A percentile compares a stretch with the other conserved stretches of the same genome.
phyloP scores from a whole-genome alignment of 2,888 invertebrate species.

The Nomada fucata region DNA sequence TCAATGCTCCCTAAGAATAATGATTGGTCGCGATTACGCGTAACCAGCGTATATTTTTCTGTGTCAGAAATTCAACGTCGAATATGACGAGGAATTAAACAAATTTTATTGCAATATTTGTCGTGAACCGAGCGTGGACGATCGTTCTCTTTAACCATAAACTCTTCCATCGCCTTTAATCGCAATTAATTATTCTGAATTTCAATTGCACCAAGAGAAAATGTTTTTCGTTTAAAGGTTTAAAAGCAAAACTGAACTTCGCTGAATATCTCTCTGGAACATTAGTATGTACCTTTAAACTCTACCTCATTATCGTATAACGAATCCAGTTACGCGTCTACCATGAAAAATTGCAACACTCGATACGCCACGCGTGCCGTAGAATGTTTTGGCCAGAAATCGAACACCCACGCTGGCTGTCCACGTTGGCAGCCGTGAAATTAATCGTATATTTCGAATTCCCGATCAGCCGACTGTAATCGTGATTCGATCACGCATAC shows the following conservation, averaged over 20 bases:
- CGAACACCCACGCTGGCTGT: neutral
- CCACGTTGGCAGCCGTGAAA: slow-evolving; percentile 27
- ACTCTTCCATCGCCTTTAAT: no score
- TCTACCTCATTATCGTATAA: neutral
- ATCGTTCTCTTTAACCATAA: no score
- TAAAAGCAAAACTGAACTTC: no score
- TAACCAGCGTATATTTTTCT: slow-evolving; percentile 5
- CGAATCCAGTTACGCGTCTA: neutral
- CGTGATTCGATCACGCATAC: slow-evolving; percentile 63
- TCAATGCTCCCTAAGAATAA: slow-evolving; percentile 51
- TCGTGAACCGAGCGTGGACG: no score
- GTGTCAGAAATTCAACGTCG: neutral
- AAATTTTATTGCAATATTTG: neutral
- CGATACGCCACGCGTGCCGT: neutral
- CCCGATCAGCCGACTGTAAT: slow-evolving; percentile 59
- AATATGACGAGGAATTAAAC: neutral
- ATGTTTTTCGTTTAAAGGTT: no score
- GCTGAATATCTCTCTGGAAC: no score
- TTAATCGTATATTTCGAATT: slow-evolving; percentile 69
- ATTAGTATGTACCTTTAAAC: neutral
- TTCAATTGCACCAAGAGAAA: no score
- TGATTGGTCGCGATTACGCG: slow-evolving; percentile 24
- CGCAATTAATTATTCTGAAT: no score
- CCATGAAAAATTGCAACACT: neutral
- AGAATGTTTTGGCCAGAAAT: slow-evolving; percentile 12